Evolutionary conservation across 2,113 vertebrate species (phyloP).

Genomic region (Erythrolamprus reginae): DNA sequence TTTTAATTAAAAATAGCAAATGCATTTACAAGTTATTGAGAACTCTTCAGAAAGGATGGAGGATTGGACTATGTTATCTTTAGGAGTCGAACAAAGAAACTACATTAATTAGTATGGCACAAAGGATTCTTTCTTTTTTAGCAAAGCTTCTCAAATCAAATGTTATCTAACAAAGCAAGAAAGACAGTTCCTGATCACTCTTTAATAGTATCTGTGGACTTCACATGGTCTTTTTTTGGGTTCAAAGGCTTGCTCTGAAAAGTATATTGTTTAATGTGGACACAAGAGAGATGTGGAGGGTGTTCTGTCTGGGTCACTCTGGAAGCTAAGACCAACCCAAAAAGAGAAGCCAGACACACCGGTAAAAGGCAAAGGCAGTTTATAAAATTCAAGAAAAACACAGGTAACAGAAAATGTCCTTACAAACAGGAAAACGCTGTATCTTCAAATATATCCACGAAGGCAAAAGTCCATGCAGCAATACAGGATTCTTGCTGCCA

Average conservation of each 20-base stretch:
- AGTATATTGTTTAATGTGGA: slow-evolving; percentile 14
- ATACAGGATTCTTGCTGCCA: no score
- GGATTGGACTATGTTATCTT: background rate
- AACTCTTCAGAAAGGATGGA: background rate
- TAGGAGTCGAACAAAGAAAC: background rate
- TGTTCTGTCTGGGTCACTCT: no score
- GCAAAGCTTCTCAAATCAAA: background rate
- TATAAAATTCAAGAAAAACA: no score
- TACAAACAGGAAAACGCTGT: no score
- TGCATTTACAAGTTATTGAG: background rate
- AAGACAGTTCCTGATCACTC: background rate
- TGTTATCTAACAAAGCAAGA: rapidly evolving
- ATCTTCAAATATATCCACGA: no score
- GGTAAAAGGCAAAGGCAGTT: no score
- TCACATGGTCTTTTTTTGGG: background rate
- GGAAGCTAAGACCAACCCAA: no score
- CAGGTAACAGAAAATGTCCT: no score
- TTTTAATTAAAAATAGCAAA: background rate
- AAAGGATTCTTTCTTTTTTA: background rate
- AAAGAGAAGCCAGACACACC: no score
- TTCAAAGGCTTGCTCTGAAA: background rate
- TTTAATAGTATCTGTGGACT: no score
- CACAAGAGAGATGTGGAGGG: no score
- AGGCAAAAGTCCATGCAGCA: no score
- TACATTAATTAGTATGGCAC: background rate